Base-by-base conservation (phyloP, 2,113 vertebrate genomes). In the Probosciger aterrimus region DNA sequence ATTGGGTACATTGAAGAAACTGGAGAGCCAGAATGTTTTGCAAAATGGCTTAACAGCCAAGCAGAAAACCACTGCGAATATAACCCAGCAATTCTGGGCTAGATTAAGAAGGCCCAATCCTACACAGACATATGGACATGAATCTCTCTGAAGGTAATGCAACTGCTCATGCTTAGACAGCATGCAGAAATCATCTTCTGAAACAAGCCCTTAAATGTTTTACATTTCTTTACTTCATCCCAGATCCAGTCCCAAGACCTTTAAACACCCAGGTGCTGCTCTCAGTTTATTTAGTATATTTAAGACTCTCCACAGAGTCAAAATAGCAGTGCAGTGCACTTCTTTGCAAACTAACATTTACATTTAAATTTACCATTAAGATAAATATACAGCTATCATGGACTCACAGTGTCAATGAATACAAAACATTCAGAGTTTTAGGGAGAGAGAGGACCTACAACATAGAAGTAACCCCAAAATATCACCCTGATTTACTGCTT, bases 111-210 rank as follows among this genome's bases (percentile, higher is more conserved):
- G 88, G 88, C 69, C 90, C 30, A 35, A 0, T 47, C 64, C 60
- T 47, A 31, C 27, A 20, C 5, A 19, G 28, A 4, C 1, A 3
- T 6, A 37, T 4, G 0, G 7, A 24, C 18, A 30, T 0, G 0
- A 81, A 53, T 31, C 65, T 37, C 59, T 46, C 19, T 12, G 63
- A 35, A 85, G 43, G 37, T 6, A 46, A 77, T 0, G 4, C 27
- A 33, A 22, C 18, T 22, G 24, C 33, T 83, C 18, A 10, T 53
- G 60, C 80, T 75, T 43, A 30, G 27, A 53, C 17, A 60, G 7
- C 0, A 0, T 35, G 18, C 22, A 65, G 68, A 88, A 92, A 75
- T 11, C 33, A 25, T 7, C 75, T 47, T 16, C 13, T 23, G 80
- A 37, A 88, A 41, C 0, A 0, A 68, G 17, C 47, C 44, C 55